phyloP scores from a whole-genome alignment of 2,113 vertebrate genomes.

The Zootoca vivipara region DNA sequence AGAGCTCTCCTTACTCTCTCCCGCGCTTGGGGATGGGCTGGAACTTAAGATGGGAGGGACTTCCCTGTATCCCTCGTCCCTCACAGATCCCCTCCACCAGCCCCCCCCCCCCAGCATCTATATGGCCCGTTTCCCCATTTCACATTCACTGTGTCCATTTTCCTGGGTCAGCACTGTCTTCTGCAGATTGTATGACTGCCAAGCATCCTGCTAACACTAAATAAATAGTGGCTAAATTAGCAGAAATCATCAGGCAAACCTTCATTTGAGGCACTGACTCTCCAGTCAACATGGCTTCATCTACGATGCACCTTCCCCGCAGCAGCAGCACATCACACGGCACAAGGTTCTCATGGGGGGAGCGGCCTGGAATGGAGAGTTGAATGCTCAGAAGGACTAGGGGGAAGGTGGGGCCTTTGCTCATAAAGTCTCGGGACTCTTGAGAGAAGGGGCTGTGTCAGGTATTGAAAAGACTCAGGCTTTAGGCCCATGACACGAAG shows the following conservation, averaged over 20 bases:
- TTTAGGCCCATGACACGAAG: neutral
- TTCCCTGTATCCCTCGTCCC: no score
- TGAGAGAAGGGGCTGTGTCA: no score
- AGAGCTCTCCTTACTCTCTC: no score
- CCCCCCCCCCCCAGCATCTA: no score
- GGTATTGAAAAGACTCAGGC: no score
- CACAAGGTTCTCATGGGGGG: conserved; percentile 92
- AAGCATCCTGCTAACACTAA: neutral
- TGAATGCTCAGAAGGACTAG: neutral
- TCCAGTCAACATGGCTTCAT: conserved; percentile 96
- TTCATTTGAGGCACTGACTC: conserved; percentile 98
- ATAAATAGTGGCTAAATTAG: neutral
- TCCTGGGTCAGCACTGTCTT: neutral
- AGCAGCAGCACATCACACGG: conserved; percentile 93
- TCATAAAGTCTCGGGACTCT: neutral
- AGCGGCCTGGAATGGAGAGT: conserved; percentile 79
- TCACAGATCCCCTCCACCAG: neutral
- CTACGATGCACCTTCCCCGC: conserved; percentile 92
- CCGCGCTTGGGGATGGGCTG: no score
- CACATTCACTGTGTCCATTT: neutral
- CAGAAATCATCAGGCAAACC: conserved; percentile 62
- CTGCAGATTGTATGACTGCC: neutral
- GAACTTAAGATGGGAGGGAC: no score
- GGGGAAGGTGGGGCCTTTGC: accelerated
- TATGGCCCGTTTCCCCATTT: neutral